phyloP scores from a whole-genome alignment of 2,113 vertebrate genomes.

The Apistogramma diplotaenia region DNA sequence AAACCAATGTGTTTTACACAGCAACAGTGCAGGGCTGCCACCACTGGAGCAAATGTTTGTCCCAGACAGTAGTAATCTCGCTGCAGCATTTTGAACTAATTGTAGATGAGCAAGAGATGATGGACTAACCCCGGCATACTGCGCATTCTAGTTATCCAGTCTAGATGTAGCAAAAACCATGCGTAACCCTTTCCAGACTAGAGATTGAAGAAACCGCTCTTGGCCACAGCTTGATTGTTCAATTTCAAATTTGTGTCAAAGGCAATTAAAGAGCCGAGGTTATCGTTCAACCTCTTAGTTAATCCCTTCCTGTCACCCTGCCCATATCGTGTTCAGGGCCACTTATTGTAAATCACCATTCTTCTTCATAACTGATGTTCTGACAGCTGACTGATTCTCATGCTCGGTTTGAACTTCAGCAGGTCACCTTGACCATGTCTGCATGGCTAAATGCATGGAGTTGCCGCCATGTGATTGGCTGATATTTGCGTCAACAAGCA shows the following conservation, averaged over 20 bases:
- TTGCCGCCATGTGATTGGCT: background rate
- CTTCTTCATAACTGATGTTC: background rate
- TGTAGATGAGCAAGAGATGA: too few relatives aligned
- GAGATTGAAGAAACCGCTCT: background rate
- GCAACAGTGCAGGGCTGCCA: background rate
- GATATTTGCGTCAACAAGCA: background rate
- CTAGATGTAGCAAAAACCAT: too few relatives aligned
- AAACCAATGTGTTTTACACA: background rate
- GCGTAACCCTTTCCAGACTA: background rate
- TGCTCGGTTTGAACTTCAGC: background rate
- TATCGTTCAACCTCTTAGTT: background rate
- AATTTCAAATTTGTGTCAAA: background rate
- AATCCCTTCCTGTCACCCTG: too few relatives aligned
- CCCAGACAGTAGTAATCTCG: too few relatives aligned
- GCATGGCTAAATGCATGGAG: background rate
- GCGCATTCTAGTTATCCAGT: too few relatives aligned
- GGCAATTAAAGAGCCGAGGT: background rate
- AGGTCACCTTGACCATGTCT: background rate
- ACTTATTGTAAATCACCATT: background rate
- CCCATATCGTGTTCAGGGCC: background rate
- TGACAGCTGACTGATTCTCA: background rate
- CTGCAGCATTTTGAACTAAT: too few relatives aligned
- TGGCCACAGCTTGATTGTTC: background rate
- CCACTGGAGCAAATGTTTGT: background rate
- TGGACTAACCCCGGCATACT: too few relatives aligned